These are phyloP conservation scores for Cancer borealis DNA, from an alignment of 2,888 invertebrate species.

Conservation along the genomic window DNA sequence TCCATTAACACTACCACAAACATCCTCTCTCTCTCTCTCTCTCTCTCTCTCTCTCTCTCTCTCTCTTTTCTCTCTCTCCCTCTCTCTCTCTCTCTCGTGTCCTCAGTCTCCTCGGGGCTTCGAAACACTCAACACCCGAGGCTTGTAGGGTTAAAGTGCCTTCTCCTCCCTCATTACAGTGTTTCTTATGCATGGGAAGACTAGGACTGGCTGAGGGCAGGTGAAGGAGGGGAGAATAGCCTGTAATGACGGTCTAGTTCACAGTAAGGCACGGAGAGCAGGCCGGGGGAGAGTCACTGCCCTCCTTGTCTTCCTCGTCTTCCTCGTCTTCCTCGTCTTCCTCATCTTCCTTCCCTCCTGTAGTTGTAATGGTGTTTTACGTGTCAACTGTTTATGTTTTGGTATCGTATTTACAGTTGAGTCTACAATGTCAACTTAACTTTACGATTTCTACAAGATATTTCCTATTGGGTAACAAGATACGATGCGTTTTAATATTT, in stretches of 20 bases:
- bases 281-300: too few relatives aligned
- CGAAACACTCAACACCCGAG: neutral
- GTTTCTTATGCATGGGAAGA: conserved; percentile 26
- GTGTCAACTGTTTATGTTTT: neutral
- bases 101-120: too few relatives aligned
- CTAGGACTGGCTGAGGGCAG: neutral
- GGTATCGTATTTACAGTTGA: too few relatives aligned
- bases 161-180: neutral
- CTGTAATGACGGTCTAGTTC: neutral
- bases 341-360: too few relatives aligned
- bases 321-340: neutral
- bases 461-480: too few relatives aligned
- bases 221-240: neutral
- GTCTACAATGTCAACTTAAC: too few relatives aligned
- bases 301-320: too few relatives aligned
- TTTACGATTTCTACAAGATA: too few relatives aligned
- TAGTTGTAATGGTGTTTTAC: too few relatives aligned
- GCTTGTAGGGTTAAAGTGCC: neutral
- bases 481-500: too few relatives aligned
- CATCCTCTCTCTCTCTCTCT: neutral
- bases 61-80: neutral
- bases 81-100: too few relatives aligned
- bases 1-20: neutral
- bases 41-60: conserved; percentile 47
- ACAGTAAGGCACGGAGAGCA: neutral